Conservation (phyloP, 2,113 vertebrate species). For the Clarias gariepinus region DNA sequence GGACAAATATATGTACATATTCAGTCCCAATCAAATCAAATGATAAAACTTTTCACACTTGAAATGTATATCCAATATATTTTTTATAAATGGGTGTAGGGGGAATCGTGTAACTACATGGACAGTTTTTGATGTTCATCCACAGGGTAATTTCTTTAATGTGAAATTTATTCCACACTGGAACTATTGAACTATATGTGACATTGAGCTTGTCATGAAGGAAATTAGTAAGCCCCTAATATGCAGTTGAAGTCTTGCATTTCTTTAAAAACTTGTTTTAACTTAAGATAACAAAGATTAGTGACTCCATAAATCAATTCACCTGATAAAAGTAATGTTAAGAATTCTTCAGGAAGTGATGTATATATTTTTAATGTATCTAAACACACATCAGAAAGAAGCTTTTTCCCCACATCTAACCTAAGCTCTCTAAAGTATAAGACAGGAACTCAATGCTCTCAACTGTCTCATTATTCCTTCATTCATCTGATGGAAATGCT, state of each 20-base stretch:
- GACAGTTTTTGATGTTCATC: not conserved
- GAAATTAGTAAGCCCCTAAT: not conserved
- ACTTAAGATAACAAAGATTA: not conserved
- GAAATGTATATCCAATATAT: not conserved
- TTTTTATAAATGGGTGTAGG: not conserved
- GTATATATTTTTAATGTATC: not conserved
- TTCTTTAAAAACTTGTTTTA: not conserved
- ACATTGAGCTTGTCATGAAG: not conserved
- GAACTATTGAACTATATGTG: not conserved
- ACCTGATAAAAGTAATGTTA: not conserved
- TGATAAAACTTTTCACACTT: no score
- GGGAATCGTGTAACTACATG: not conserved
- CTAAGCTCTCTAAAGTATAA: not conserved
- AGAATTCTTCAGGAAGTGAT: not conserved
- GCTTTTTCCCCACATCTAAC: not conserved
- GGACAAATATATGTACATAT: not conserved
- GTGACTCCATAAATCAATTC: not conserved
- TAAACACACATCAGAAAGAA: no score
- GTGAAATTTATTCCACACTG: not conserved
- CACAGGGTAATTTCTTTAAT: not conserved
- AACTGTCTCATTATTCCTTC: not conserved
- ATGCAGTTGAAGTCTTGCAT: not conserved
- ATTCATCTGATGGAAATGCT: not conserved
- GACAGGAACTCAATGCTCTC: not conserved
- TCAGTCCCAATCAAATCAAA: not conserved